Base-by-base conservation (phyloP, 2,888 invertebrate species). In the Camptogramma bilineatum region DNA sequence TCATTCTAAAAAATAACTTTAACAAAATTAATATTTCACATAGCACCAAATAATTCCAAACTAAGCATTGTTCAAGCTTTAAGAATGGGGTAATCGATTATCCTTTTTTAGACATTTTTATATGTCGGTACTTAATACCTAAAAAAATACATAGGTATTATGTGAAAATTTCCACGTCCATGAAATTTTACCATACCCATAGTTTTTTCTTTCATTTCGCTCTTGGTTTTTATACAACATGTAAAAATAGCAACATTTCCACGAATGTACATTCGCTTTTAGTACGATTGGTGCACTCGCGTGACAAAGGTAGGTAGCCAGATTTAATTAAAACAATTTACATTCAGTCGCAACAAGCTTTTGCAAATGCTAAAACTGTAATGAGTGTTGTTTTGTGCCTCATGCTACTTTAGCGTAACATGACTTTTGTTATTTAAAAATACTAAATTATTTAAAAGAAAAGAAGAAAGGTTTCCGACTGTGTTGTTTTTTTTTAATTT, bases 171-270 rank as follows among this genome's bases (percentile, higher is more conserved):
- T 39, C 13, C 10, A 39, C 2, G 13, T 39, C 34, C 34, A 39
- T 13, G 7, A 13, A 13, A 39, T 39, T 39, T 39, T 13, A 31
- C 31, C 3, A 4, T n/a, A 42, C 42, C 8, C 16, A 13, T 16
- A 16, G 13, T 16, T 8, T 3, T 39, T 39, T 39, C 17, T 16
- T 21, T 47, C 21, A 13, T 13, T 13, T 47, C 47, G 8, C 47
- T 19, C 47, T 19, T 19, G 47, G 21, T 42, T 53, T 81, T 82
- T 80, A 72, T 78, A 77, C 78, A 78, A 79, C 71, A 78, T 75
- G 78, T 80, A 75, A 75, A 78, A 77, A 82, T 77, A 78, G 44
- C 46, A 47, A 39, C 58, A 70, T 72, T 75, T 66, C 68, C 67
- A 66, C 66, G 53, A 66, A 72, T 72, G 71, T 65, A 73, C 63